phyloP scores from a whole-genome alignment of 2,888 invertebrate species.

The Cryptocephalus primarius region DNA sequence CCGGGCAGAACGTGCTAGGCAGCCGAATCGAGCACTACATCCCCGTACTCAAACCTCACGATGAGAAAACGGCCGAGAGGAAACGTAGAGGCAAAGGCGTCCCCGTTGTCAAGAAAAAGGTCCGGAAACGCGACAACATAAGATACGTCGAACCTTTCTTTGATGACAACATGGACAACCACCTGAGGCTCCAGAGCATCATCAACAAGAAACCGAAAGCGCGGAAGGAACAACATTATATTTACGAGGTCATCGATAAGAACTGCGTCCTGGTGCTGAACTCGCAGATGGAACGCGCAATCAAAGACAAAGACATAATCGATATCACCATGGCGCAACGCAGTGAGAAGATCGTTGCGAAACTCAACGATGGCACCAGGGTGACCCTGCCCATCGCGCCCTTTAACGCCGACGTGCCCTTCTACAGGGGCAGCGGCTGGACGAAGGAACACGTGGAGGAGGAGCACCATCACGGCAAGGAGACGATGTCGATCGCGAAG shows the following conservation, averaged over 20 bases:
- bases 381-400: conserved; percentile 51
- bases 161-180: conserved; percentile 32
- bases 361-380: conserved; percentile 56
- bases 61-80: conserved; percentile 26
- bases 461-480: conserved; percentile 34
- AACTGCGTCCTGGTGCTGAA: conserved; percentile 61
- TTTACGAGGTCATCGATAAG: conserved; percentile 62
- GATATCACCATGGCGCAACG: conserved; percentile 67
- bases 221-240: conserved; percentile 45
- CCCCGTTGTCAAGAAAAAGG: conserved; percentile 31
- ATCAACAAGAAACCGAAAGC: conserved; percentile 45
- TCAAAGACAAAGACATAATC: conserved; percentile 62
- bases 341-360: conserved; percentile 59
- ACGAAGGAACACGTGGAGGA: conserved; percentile 43
- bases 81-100: conserved; percentile 29
- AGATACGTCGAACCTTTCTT: conserved; percentile 31
- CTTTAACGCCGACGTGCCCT: conserved; percentile 22
- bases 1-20: conserved; percentile 57
- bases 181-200: conserved; percentile 28
- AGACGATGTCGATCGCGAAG: conserved; percentile 46
- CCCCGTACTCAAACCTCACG: conserved; percentile 51
- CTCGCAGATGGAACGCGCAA: conserved; percentile 61
- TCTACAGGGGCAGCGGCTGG: conserved; percentile 32
- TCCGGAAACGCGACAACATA: conserved; percentile 24
- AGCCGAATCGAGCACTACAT: conserved; percentile 56